These are phyloP conservation scores for Drosophila azteca DNA, from an alignment of 1,140 invertebrate genomes.

Conservation along the genomic window DNA sequence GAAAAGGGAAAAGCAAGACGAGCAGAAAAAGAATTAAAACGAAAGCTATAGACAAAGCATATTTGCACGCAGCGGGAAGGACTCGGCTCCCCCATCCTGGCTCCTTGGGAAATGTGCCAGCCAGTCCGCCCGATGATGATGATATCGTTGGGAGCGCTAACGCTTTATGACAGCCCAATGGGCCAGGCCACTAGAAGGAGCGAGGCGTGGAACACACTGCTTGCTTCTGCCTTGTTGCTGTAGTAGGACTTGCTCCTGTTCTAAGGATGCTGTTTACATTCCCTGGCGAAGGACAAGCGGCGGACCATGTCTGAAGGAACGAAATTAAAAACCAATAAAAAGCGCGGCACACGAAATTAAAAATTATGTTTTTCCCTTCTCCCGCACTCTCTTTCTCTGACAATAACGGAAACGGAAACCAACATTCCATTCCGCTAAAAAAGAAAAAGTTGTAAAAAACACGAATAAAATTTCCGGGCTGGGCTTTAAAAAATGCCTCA, in stretches of 20 bases:
- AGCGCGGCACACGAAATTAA: slow-evolving; percentile 70
- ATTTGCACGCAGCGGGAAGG: slow-evolving; percentile 68
- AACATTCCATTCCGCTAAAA: slow-evolving; percentile 34
- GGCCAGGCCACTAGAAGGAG: slow-evolving; percentile 21
- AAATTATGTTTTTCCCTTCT: slow-evolving; percentile 77
- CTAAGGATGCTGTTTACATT: slow-evolving; percentile 77
- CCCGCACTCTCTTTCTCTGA: slow-evolving; percentile 11
- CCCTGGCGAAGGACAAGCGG: slow-evolving; percentile 38
- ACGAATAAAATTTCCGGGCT: slow-evolving; percentile 43
- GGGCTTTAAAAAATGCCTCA: slow-evolving; percentile 35
- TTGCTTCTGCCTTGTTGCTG: neutral
- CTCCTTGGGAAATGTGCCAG: too few species aligned
- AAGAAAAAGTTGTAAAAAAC: slow-evolving; percentile 51
- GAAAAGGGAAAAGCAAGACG: slow-evolving; percentile 22
- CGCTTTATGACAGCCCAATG: slow-evolving; percentile 66
- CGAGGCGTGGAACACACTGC: slow-evolving; percentile 1
- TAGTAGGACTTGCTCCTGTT: slow-evolving; percentile 17
- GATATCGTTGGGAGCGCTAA: slow-evolving; percentile 72
- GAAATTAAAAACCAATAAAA: slow-evolving; percentile 82
- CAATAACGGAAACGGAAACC: slow-evolving; percentile 26
- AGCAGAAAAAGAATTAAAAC: slow-evolving; percentile 51
- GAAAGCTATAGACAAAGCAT: slow-evolving; percentile 78
- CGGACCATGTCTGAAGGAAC: slow-evolving; percentile 54
- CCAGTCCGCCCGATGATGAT: slow-evolving; percentile 24
- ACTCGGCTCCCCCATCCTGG: slow-evolving; percentile 21